Evolutionary conservation across 1,140 invertebrate genomes (phyloP).

Genomic region (Zelostemma sp.): DNA sequence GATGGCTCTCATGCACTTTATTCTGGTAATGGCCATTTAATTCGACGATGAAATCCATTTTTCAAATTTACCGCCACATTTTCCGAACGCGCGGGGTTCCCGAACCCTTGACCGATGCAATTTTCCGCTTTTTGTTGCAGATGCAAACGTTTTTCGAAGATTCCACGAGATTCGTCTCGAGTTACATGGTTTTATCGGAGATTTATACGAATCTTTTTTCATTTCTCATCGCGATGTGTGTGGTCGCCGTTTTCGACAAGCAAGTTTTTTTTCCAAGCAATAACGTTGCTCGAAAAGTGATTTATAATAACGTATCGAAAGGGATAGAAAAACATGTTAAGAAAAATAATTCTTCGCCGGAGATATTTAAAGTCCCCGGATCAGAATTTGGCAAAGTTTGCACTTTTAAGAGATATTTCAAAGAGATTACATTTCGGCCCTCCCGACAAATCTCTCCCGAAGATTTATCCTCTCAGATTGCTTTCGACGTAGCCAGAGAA

Average conservation of each 20-base stretch:
- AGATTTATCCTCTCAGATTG: slow-evolving; percentile 25
- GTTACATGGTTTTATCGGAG: slow-evolving; percentile 55
- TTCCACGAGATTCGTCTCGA: slow-evolving; percentile 36
- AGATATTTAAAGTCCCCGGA: slow-evolving; percentile 20
- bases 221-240: slow-evolving; percentile 54
- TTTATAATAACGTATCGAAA: too few species aligned
- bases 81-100: too few species aligned
- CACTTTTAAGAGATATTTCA: slow-evolving; percentile 16
- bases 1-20: slow-evolving; percentile 63
- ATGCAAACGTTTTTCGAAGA: slow-evolving; percentile 53
- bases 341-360: slow-evolving; percentile 8
- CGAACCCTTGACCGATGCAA: too few species aligned
- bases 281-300: too few species aligned
- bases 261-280: too few species aligned
- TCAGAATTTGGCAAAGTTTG: slow-evolving; percentile 18
- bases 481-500: slow-evolving; percentile 7
- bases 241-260: slow-evolving; percentile 63
- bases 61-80: too few species aligned
- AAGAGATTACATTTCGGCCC: slow-evolving; percentile 21
- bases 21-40: slow-evolving; percentile 51
- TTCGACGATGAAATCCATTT: not conserved
- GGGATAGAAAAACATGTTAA: slow-evolving; percentile 13
- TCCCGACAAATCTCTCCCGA: slow-evolving; percentile 15
- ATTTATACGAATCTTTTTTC: slow-evolving; percentile 61
- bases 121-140: slow-evolving; percentile 29